Conservation (phyloP, 2,888 invertebrate genomes). For the Dolomedes plantarius region DNA sequence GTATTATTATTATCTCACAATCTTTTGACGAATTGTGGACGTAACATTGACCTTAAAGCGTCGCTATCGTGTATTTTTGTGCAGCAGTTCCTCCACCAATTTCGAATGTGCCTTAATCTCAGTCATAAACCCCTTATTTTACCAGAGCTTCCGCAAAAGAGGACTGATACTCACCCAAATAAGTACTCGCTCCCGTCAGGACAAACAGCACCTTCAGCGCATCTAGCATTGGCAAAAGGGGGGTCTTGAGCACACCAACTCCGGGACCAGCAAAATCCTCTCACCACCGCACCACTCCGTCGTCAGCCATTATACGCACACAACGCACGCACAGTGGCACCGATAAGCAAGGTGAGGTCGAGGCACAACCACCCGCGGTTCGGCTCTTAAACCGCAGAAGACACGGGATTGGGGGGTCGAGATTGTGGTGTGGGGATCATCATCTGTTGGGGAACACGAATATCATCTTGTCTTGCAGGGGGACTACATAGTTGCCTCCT, state of each 20-base stretch:
- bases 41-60: no score
- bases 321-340: neutral
- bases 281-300: neutral
- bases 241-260: constrained; percentile 22
- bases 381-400: neutral
- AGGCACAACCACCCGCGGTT: neutral
- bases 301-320: neutral
- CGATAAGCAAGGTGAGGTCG: neutral
- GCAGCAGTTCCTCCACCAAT: no score
- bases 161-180: constrained; percentile 73
- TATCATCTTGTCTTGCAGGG: no score
- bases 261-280: constrained; percentile 19
- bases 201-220: constrained; percentile 73
- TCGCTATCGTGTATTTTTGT: no score
- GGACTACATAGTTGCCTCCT: no score
- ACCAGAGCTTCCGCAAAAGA: no score
- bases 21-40: no score
- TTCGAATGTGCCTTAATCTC: no score
- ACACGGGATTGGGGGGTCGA: neutral
- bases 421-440: neutral
- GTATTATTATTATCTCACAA: no score
- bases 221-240: constrained; percentile 73
- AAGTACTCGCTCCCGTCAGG: constrained; percentile 73
- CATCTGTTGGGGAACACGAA: constrained; percentile 65
- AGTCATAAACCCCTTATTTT: no score